These are phyloP conservation scores for Atrichornis clamosus DNA, from an alignment of 2,113 vertebrate genomes.

Conservation along the genomic window DNA sequence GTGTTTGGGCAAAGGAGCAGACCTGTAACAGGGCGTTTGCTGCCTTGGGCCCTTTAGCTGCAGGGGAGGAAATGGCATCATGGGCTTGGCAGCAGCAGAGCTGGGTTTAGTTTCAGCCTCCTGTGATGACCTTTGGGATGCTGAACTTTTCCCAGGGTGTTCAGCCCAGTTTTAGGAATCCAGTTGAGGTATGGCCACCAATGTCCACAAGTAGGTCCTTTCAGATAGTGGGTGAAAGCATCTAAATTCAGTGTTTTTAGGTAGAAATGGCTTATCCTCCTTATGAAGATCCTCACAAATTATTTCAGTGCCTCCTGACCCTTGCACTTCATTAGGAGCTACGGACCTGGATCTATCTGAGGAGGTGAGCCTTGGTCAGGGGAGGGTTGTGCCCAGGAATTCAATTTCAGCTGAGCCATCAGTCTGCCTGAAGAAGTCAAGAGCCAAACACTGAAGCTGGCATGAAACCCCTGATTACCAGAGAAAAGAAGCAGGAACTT, in stretches of 20 bases:
- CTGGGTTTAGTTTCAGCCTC: neutral
- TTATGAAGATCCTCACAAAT: neutral
- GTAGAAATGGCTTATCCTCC: neutral
- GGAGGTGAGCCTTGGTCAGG: neutral
- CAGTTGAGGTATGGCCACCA: neutral
- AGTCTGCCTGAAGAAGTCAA: neutral
- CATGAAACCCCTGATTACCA: neutral
- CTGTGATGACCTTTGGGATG: neutral
- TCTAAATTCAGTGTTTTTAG: neutral
- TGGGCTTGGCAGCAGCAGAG: neutral
- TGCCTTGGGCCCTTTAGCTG: neutral
- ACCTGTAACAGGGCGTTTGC: neutral
- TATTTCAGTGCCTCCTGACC: neutral
- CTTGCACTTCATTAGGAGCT: neutral
- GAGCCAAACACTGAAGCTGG: neutral
- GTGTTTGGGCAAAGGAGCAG: neutral
- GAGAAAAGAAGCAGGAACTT: neutral
- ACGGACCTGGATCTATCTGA: fast-evolving
- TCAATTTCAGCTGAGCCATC: neutral
- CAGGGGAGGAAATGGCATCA: neutral
- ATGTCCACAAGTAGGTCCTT: neutral
- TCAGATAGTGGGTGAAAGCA: neutral
- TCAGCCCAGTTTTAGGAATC: neutral
- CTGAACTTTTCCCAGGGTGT: neutral
- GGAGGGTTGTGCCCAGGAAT: neutral